Evolutionary conservation across 2,113 vertebrate genomes (phyloP), one percentile per base, ranked within the genome.

Genomic region (Strix uralensis): DNA sequence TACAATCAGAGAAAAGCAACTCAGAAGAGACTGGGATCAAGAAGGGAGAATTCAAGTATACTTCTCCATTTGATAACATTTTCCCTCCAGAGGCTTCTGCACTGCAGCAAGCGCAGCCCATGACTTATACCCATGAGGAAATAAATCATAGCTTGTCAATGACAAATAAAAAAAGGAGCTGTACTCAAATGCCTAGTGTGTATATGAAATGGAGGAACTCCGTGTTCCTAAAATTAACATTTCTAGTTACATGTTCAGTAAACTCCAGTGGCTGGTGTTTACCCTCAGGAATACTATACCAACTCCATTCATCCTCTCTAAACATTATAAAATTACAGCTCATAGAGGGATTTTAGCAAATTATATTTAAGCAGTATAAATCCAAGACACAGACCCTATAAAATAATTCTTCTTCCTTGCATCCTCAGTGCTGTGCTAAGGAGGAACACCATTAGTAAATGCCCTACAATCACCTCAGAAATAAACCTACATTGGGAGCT

Each of bases 81-180:
- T 91, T 91, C 54, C 42, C 86, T 94, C 36, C 66, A 80, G 51
- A 94, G 70, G 51, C 32, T 87, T 65, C 73, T 92, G 52, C 73
- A 69, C 36, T 92, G 74, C 79, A 73, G 90, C 90, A 88, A 88
- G 38, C 2, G 0, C 81, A 92, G 34, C 59, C 38, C 71, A 32
- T 82, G 84, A 63, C 77, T 72, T 72, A 84, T 16, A 85, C 84
- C 81, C 95, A 73, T 61, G 81, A 90, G 93, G 74, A 96, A 96
- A 96, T 94, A 94, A 91, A 95, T 96, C 94, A 93, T 13, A 94
- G 88, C 84, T 69, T 91, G 74, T 42, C 96, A 89, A 29, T 46
- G 83, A 91, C 73, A 96, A 63, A 92, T 65, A 55, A 75, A 92
- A 85, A 79, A 79, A 62, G 36, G 25, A 88, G 27, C 49, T 80